Evolutionary conservation across 64 coral and sea anemone species (phyloP).

Genomic region (Montipora foliosa): DNA sequence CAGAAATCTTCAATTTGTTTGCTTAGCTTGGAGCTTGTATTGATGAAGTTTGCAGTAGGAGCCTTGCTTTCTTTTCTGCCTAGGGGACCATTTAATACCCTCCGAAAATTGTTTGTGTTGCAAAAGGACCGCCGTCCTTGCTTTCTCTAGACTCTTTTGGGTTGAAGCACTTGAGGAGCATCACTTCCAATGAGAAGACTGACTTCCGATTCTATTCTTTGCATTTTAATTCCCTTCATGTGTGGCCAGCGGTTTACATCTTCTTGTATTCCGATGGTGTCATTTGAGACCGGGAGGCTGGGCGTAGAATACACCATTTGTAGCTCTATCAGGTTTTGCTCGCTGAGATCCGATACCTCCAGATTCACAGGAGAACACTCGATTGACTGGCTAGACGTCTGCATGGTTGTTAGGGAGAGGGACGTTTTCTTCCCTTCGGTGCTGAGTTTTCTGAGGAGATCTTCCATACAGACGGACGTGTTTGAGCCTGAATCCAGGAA

Average conservation of each 20-base stretch:
- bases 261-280: neutral
- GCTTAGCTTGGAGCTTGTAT: too few relatives aligned
- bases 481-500: too few relatives aligned
- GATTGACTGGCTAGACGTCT: neutral
- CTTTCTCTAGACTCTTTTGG: neutral
- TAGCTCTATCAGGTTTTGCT: slow-evolving; percentile 44
- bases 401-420: neutral
- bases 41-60: too few relatives aligned
- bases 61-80: too few relatives aligned
- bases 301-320: neutral
- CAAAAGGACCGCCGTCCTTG: too few relatives aligned
- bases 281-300: slow-evolving; percentile 5
- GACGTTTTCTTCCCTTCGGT: too few relatives aligned
- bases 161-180: neutral
- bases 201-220: neutral
- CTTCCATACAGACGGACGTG: too few relatives aligned
- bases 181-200: slow-evolving; percentile 31
- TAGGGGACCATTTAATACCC: too few relatives aligned
- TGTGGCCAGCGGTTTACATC: slow-evolving; percentile 44
- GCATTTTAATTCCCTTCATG: neutral
- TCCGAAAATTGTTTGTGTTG: too few relatives aligned
- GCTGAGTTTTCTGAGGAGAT: too few relatives aligned
- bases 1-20: too few relatives aligned
- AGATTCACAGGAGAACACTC: too few relatives aligned
- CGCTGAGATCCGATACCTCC: slow-evolving; percentile 8